Evolutionary conservation across 2,888 invertebrate genomes (phyloP), one percentile per base, ranked within the genome.

Genomic region (Ormyrus rosae): DNA sequence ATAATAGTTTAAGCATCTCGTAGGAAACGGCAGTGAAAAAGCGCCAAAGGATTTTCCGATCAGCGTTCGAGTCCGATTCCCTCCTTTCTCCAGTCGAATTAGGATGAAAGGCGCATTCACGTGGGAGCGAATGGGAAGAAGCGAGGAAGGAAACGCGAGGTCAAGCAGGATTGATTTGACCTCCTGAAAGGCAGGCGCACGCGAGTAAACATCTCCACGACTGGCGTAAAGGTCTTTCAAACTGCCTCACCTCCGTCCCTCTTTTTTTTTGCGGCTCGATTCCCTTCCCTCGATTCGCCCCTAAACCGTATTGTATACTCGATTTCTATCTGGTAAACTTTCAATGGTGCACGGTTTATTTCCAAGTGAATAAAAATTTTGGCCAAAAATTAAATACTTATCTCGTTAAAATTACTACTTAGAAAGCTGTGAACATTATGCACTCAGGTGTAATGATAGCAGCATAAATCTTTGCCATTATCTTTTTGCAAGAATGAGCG

Each of bases 111-210:
- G 83, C 71, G 80, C 83, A 83, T 84, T 83, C 83, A 84, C 83
- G 83, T 82, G 83, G 60, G 48, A 75, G 65, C 55, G 65, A 75
- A 65, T 34, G 53, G 6, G 53, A 83, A 81, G 84, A 83, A 84
- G 82, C 81, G 81, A 84, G 84, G 85, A 86, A 86, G 86, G 85
- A 85, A 87, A 85, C 82, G 83, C 85, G 86, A 86, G 86, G 87
- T 87, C 86, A 86, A 85, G 84, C 83, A 80, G 85, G 84, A 88
- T 87, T 85, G 86, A 86, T 87, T 87, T 88, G 87, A 88, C 87
- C 87, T 84, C 84, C 82, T 85, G 84, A 86, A 85, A 86, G 85
- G 84, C 85, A 83, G 82, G 84, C 85, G 86, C 86, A 88, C 87
- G 87, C 86, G 86, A 87, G 85, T 86, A 86, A 88, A 86, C 86